Evolutionary conservation across 2,797 vertebrate species (phyloP), one percentile per base, ranked within the genome.

Genomic region (Lacerta bilineata): DNA sequence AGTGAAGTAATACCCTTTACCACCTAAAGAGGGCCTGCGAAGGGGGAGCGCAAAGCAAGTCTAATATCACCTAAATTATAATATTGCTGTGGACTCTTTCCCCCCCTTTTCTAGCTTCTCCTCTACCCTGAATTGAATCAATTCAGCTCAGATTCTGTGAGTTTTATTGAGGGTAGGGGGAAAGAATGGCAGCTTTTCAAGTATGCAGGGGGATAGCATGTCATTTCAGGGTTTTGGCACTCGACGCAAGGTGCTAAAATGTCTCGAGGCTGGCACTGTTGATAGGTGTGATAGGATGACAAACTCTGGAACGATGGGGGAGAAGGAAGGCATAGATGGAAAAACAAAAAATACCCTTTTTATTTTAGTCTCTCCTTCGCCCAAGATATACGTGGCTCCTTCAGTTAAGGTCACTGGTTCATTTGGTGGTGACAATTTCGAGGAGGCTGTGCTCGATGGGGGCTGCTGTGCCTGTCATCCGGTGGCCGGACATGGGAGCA

Each of bases 331-430:
- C 64, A 75, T 50, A 3, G n/a, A 68, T 86, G 84, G 74, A 55
- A 36, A 80, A 29, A 36, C 13, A 84, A 72, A 50, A 64, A 84
- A 64, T 5, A 79, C 50, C 15, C 39, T 79, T 76, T 82, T 86
- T 36, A 69, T 78, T 79, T 80, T 39, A 71, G 27, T 55, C 29
- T 85, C 76, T 66, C 46, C 36, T 33, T 82, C 3, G 33, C 80
- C 69, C 17, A 85, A 75, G 83, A 68, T 75, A 81, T 85, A 81
- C 72, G 41, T 55, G 88, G 68, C 59, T 89, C 25, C 36, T 64
- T 83, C 72, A 69, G 80, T 59, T 41, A 39, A 89, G 72, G 71
- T 75, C 83, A 89, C 33, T n/a, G 33, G 84, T 89, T 89, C 84
- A 89, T 86, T 86, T 59, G 84, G 84, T 68, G 78, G 61, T n/a